Base-by-base conservation (phyloP, 2,888 invertebrate genomes). In the Nebria salina region DNA sequence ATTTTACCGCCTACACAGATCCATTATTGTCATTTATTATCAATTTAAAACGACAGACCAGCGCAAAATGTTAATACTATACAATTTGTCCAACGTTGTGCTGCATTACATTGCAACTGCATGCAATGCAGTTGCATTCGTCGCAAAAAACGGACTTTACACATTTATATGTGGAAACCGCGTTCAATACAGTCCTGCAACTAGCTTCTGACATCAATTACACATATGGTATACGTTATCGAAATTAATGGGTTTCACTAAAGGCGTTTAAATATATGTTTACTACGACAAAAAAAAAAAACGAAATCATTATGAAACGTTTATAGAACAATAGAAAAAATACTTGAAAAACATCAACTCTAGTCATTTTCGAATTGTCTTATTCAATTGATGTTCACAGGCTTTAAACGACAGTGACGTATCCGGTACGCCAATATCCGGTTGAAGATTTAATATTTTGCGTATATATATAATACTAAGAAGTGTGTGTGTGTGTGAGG, bases 1-100 rank as follows among this genome's bases (percentile, higher is more conserved):
- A 80, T 80, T 80, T 80, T 75, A n/a, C 74, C 80, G 80, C 80
- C 80, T 75, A 75, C 80, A 42, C n/a, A n/a, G 15, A 68, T 43
- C 73, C 70, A 88, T 88, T 88, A 88, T 88, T 88, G 88, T 88
- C 88, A 88, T 88, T 88, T 88, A 88, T 88, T 88, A 88, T 87
- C 88, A 88, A 88, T 88, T 88, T 88, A 86, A 54, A 86, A 87
- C 65, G 80, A 80, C 70, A 80, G 80, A 75, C 34, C 72, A 80
- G 80, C 72, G 88, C 88, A 87, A 88, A 88, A 88, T 87, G 87
- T 87, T 88, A 88, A 88, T 88, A 87, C 86, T 86, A 87, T 88
- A 87, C 87, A 88, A 88, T 88, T 88, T 88, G 87, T 87, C 87
- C 86, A 20, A 86, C 87, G 86, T 87, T 87, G 25, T 70, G 4